These are phyloP conservation scores for Silurus aristotelis DNA, from an alignment of 2,797 vertebrate species.

Conservation along the genomic window DNA sequence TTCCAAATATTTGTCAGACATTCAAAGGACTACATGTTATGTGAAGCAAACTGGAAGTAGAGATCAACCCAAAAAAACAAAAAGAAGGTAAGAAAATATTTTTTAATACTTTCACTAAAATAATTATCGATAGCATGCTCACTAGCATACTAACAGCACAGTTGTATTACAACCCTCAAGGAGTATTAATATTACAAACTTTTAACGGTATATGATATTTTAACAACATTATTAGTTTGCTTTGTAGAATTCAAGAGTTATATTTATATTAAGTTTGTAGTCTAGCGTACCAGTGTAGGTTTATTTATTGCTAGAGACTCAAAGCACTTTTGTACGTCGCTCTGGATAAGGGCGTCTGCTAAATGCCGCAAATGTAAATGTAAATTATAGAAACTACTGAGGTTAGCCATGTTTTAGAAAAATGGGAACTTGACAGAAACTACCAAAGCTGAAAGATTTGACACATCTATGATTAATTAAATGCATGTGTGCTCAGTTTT, in stretches of 20 bases:
- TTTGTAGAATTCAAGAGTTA: too few relatives aligned
- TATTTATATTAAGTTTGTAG: too few relatives aligned
- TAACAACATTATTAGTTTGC: background rate
- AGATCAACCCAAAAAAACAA: slow-evolving; percentile 30
- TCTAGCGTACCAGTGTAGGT: too few relatives aligned
- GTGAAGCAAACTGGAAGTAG: slow-evolving; percentile 18
- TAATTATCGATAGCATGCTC: background rate
- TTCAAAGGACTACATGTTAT: background rate
- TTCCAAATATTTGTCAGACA: slow-evolving; percentile 25
- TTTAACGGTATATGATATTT: background rate
- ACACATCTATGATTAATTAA: background rate
- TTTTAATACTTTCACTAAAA: slow-evolving; percentile 33
- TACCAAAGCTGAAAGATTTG: background rate
- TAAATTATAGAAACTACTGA: background rate
- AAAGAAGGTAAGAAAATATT: slow-evolving; percentile 61
- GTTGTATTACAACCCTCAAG: background rate
- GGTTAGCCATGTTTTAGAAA: background rate
- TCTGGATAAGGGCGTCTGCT: too few relatives aligned
- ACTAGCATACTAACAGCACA: background rate
- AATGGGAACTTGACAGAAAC: background rate
- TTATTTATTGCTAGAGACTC: too few relatives aligned
- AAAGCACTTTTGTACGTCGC: too few relatives aligned
- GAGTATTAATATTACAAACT: background rate
- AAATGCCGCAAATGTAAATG: too few relatives aligned
- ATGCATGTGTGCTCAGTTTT: background rate